Base-by-base conservation (phyloP, 2,797 vertebrate genomes). In the Hoplostethus mediterraneus region DNA sequence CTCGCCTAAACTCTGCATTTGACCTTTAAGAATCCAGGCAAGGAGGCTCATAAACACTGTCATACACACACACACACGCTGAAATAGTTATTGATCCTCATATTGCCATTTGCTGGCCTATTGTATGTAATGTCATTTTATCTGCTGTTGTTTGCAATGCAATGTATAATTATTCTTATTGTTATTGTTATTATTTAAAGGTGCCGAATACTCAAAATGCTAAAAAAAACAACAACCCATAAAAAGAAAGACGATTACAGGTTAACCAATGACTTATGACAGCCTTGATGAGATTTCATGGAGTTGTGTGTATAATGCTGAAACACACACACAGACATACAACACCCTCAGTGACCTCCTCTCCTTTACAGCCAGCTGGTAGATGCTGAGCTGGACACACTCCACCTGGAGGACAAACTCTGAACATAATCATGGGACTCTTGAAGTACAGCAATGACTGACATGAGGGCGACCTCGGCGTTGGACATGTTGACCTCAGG, bases 21-120 rank as follows among this genome's bases (percentile, higher is more conserved):
- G 75, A 78, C 75, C 77, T 80, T 66, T 81, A 71, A 76, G 30
- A 72, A 53, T 58, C 68, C 67, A 45, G 40, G 53, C 12, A 16
- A 57, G 55, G 14, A 2, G 31, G 52, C 45, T 48, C 21, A 49
- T 40, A 66, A 45, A 21, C 44, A 57, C 28, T 28, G 28, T 28
- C 28, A 2, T 28, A 28, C 28, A 28, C 28, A 28, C 28, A 28
- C 28, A 28, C 28, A 28, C 28, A 56, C 1, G 54, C 58, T 10
- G 16, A 33, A 63, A 62, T 76, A 73, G 80, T 80, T 6, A 75
- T 84, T 81, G 68, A 78, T 83, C 53, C 68, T 75, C 49, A 64
- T 54, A 30, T 74, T 55, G 60, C 28, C 38, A 49, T 61, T 57
- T 31, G 38, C 6, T 49, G 25, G 33, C 10, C 14, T 38, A 28